Evolutionary conservation across 2,113 vertebrate genomes (phyloP).

Genomic region (Rafetus swinhoei): DNA sequence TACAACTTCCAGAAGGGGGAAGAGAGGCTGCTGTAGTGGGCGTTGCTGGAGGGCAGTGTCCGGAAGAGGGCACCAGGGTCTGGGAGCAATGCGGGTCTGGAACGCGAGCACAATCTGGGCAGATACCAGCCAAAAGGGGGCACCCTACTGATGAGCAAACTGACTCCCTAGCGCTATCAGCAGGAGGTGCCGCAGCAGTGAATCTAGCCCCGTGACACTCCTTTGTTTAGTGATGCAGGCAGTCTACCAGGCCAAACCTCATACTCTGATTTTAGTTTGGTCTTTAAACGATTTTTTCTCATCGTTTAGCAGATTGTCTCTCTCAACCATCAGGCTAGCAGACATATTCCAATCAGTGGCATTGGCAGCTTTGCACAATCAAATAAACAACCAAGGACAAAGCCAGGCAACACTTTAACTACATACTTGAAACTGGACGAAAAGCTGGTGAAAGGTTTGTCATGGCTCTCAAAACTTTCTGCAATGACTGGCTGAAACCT

Average conservation of each 20-base stretch:
- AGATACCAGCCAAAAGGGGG: no score
- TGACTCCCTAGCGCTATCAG: no score
- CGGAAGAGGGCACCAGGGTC: no score
- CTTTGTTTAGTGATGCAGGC: neutral
- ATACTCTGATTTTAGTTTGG: neutral
- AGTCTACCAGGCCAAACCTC: neutral
- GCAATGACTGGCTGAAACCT: constrained; percentile 23
- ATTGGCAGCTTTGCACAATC: constrained; percentile 20
- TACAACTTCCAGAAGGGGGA: no score
- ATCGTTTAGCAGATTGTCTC: neutral
- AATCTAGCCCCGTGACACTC: neutral
- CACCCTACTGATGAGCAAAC: no score
- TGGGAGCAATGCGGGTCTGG: no score
- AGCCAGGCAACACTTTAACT: constrained; percentile 31
- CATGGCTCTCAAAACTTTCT: constrained; percentile 15
- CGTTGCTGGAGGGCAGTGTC: no score
- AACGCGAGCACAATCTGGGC: no score
- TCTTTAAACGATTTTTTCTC: neutral
- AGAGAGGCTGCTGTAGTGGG: no score
- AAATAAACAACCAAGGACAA: neutral
- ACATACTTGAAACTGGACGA: constrained; percentile 36
- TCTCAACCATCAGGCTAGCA: neutral
- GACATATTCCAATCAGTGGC: neutral
- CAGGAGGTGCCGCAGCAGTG: no score
- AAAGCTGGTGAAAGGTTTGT: constrained; percentile 18